Conservation (phyloP, 2,888 invertebrate genomes). For the Zhuqinia jingwanae region DNA sequence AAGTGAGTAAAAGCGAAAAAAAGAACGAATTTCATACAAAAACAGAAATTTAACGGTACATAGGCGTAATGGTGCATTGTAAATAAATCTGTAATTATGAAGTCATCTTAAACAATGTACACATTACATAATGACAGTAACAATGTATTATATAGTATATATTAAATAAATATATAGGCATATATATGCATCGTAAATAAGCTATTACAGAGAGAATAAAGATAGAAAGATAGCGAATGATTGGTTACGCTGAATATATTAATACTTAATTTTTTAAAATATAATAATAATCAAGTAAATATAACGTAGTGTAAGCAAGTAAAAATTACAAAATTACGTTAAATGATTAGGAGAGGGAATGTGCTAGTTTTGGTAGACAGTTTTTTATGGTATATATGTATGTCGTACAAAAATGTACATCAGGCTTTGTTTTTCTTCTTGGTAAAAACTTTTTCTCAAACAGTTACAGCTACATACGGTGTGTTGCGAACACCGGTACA, state of each 20-base stretch:
- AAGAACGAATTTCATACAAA: conserved; percentile 44
- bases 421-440: conserved; percentile 61
- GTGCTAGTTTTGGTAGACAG: conserved; percentile 63
- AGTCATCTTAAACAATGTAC: conserved; percentile 26
- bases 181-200: conserved; percentile 6
- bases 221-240: conserved; percentile 14
- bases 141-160: conserved; percentile 4
- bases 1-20: conserved; percentile 56
- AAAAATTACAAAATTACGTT: conserved; percentile 16
- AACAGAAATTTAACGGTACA: conserved; percentile 37
- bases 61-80: conserved; percentile 22
- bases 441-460: conserved; percentile 48
- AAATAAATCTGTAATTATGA: conserved; percentile 39
- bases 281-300: conserved; percentile 42
- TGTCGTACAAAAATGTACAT: conserved; percentile 26
- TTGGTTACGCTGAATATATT: conserved; percentile 26
- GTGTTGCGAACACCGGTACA: conserved; percentile 15
- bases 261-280: conserved; percentile 4
- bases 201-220: conserved; percentile 31
- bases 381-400: conserved; percentile 33
- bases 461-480: not conserved
- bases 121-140: conserved; percentile 43
- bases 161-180: conserved; percentile 23
- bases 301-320: not conserved
- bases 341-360: conserved; percentile 58